These are phyloP conservation scores for Margarornis squamiger DNA, from an alignment of 2,797 vertebrate species.

Conservation along the genomic window DNA sequence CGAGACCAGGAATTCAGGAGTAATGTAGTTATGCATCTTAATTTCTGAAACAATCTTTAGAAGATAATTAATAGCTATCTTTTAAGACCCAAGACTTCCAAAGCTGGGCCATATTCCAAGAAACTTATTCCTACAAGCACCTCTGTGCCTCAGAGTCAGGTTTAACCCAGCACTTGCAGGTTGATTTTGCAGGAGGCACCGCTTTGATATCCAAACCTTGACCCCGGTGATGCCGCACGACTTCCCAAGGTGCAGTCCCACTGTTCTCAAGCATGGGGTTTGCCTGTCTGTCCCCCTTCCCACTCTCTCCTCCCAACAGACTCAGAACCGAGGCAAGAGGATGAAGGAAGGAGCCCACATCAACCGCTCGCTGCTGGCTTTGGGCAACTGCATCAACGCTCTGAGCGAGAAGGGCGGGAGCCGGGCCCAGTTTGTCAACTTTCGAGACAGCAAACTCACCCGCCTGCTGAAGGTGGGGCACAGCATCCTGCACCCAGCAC, in stretches of 20 bases:
- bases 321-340: constrained; percentile 68
- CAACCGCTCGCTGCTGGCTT: constrained; percentile 54
- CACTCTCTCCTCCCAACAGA: constrained; percentile 3
- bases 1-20: not conserved
- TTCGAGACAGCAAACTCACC: constrained; percentile 70
- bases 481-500: not conserved
- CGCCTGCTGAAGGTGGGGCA: constrained; percentile 66
- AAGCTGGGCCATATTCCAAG: not conserved
- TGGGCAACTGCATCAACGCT: constrained; percentile 68
- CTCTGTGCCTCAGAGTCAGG: not conserved
- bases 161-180: not conserved
- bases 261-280: not conserved
- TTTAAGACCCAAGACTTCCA: not conserved
- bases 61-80: not conserved
- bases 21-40: not conserved
- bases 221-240: fast-evolving
- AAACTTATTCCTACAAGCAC: not conserved
- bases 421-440: constrained; percentile 56
- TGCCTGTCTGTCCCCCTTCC: not conserved
- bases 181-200: not conserved
- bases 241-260: not conserved
- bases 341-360: constrained; percentile 70
- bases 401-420: constrained; percentile 49
- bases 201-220: not conserved
- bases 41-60: not conserved